A percentile compares a stretch with the other conserved stretches of the same genome.
Conservation (phyloP, 1,140 invertebrate species). For the Scylla paramamosain region DNA sequence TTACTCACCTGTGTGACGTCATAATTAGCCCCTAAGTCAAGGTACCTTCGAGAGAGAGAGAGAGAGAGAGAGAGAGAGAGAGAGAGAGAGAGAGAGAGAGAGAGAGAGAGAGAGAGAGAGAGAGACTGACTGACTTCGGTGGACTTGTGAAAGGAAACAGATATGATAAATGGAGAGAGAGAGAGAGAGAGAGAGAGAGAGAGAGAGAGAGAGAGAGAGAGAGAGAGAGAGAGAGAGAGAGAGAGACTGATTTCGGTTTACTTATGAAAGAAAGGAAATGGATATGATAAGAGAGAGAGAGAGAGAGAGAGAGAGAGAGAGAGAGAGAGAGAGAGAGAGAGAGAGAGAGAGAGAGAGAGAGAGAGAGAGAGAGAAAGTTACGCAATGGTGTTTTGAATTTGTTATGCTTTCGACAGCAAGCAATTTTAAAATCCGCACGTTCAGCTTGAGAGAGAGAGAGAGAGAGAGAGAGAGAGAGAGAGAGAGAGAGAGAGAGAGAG, state of each 20-base stretch:
- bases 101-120: no score
- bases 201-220: not conserved
- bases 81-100: no score
- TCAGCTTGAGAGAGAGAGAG: not conserved
- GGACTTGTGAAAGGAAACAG: no score
- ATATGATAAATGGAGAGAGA: not conserved
- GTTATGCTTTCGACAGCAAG: slow-evolving; percentile 19
- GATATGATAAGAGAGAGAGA: not conserved
- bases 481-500: not conserved
- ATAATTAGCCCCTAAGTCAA: not conserved
- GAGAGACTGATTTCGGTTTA: no score
- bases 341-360: not conserved
- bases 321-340: not conserved
- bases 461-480: slow-evolving; percentile 18
- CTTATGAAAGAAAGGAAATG: not conserved
- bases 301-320: not conserved
- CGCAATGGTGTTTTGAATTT: not conserved
- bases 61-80: no score
- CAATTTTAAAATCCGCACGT: not conserved
- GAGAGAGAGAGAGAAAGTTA: not conserved
- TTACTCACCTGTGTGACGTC: not conserved
- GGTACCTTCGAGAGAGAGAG: not conserved
- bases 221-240: not conserved
- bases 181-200: not conserved
- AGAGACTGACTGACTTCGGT: no score